Evolutionary conservation across 2,888 invertebrate species (phyloP).

Genomic region (Athrips mouffetella): DNA sequence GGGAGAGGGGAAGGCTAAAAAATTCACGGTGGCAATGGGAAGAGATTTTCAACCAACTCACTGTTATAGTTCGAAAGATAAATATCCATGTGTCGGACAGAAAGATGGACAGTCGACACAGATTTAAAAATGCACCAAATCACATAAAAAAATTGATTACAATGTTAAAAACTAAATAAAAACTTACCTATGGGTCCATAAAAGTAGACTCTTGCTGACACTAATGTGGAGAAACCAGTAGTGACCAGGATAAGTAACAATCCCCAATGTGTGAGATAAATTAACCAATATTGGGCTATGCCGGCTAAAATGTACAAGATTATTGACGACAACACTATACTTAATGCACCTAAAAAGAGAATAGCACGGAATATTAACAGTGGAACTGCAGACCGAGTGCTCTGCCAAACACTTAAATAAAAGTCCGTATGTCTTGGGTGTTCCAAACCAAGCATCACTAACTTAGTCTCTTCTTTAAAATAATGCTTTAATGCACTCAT

Average conservation of each 20-base stretch:
- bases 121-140: too few species aligned
- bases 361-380: constrained; percentile 55
- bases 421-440: constrained; percentile 58
- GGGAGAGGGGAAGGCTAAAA: too few species aligned
- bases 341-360: constrained; percentile 54
- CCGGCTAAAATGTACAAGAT: constrained; percentile 46
- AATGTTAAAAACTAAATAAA: too few species aligned
- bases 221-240: constrained; percentile 52
- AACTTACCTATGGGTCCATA: constrained; percentile 67
- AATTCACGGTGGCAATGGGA: too few species aligned
- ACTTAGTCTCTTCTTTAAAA: constrained; percentile 52
- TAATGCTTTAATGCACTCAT: constrained; percentile 60
- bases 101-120: too few species aligned
- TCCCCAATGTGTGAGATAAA: constrained; percentile 78
- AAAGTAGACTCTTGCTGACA: constrained; percentile 57
- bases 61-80: too few species aligned
- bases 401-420: constrained; percentile 65
- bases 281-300: constrained; percentile 59
- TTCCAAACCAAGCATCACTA: constrained; percentile 51
- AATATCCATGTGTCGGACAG: too few species aligned
- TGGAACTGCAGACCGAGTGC: constrained; percentile 55
- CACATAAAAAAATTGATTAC: too few species aligned
- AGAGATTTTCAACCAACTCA: too few species aligned
- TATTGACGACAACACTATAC: constrained; percentile 52
- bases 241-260: constrained; percentile 49